Percentiles rank a stretch among this genome's conserved stretches.
phyloP scores from a whole-genome alignment of 2,797 vertebrate genomes.

The Bucorvus abyssinicus region DNA sequence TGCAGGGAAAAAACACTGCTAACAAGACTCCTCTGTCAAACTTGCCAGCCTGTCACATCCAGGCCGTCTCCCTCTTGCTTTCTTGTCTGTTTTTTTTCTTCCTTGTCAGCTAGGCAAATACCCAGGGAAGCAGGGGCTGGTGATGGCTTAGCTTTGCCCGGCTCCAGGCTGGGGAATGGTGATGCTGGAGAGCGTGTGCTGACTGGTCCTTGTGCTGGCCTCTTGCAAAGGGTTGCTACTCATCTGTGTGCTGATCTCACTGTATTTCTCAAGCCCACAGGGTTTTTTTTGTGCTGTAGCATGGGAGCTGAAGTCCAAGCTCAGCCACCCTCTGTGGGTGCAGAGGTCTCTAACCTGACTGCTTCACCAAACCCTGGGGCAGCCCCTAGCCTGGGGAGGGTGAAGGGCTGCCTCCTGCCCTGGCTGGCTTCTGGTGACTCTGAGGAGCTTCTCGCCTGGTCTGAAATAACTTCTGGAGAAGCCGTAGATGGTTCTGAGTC shows the following conservation, averaged over 20 bases:
- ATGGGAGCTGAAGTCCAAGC: background rate
- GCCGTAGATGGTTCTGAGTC: background rate
- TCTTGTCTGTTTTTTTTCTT: background rate
- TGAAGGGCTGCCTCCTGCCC: background rate
- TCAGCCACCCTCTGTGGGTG: background rate
- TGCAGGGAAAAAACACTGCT: background rate
- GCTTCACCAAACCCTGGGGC: background rate
- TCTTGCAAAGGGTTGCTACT: background rate
- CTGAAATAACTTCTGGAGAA: background rate
- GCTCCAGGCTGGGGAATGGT: rapidly evolving
- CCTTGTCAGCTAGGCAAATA: background rate
- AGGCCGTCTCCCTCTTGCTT: background rate
- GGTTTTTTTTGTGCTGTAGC: background rate
- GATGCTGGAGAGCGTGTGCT: rapidly evolving
- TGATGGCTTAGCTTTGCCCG: background rate
- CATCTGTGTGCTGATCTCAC: rapidly evolving
- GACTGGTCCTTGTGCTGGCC: background rate
- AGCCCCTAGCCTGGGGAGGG: background rate
- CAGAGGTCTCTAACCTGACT: background rate
- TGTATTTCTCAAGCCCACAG: background rate
- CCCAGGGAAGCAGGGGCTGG: background rate
- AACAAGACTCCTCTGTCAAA: slow-evolving; percentile 13
- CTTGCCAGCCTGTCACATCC: slow-evolving; percentile 24
- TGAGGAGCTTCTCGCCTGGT: background rate
- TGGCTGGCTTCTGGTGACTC: background rate